These are phyloP conservation scores for Todiramphus saurophagus DNA, from an alignment of 2,113 vertebrate genomes.

Conservation along the genomic window DNA sequence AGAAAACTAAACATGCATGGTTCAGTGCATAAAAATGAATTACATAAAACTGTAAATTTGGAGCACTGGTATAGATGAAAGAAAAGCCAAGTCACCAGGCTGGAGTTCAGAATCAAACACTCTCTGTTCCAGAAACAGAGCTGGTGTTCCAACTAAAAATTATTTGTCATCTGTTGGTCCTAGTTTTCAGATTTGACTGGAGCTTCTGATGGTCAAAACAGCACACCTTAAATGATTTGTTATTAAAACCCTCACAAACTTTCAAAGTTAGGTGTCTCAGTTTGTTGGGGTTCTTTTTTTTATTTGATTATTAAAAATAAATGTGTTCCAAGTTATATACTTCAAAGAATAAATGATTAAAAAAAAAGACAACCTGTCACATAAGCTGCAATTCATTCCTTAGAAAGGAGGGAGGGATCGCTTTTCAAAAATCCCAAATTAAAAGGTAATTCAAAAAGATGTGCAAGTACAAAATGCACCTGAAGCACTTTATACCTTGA, in stretches of 20 bases:
- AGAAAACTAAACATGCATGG: not conserved
- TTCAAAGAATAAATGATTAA: not conserved
- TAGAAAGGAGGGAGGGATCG: not conserved
- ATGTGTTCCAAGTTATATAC: not conserved
- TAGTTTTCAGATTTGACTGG: not conserved
- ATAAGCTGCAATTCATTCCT: not conserved
- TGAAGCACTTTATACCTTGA: not conserved
- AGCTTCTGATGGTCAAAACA: not conserved
- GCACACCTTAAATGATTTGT: not conserved
- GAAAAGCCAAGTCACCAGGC: slow-evolving; percentile 16
- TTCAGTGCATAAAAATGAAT: not conserved
- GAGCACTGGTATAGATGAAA: not conserved
- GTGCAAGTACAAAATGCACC: not conserved
- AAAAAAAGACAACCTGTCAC: not conserved
- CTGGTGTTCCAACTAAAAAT: not conserved
- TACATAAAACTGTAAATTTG: not conserved
- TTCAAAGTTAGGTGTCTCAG: not conserved
- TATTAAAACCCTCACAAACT: not conserved
- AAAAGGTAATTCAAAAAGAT: not conserved
- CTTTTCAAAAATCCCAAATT: not conserved
- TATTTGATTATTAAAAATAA: not conserved
- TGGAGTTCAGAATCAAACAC: slow-evolving; percentile 8
- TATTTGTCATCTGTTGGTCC: not conserved
- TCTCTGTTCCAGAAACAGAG: not conserved
- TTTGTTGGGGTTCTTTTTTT: too few relatives aligned